Evolutionary conservation across 1,140 invertebrate species (phyloP), one percentile per base, ranked within the genome.

Genomic region (Heliconius congener): DNA sequence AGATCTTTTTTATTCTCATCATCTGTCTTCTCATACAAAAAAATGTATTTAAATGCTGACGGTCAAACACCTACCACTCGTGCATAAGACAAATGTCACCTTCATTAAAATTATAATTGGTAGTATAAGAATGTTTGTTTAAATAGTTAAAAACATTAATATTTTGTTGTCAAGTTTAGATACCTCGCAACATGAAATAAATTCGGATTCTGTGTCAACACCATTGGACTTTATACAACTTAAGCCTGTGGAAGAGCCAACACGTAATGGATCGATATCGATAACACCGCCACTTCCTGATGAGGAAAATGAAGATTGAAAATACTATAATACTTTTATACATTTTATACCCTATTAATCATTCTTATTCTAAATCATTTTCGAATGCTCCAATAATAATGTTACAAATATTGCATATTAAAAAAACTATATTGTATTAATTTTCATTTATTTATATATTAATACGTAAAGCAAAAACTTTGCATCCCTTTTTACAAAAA

Each of bases 211-310:
- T 23, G 23, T 66, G 11, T 66, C 60, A 30, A 66, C 60, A 27
- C 60, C 60, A 16, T 66, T 66, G 60, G 60, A 66, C 23, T 66
- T 66, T 66, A 66, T 66, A 66, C 60, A 66, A 66, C 60, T 66
- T 13, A 66, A 27, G 11, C 9, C 60, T 27, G 13, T 27, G n/a
- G 60, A 66, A 30, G 23, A 66, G 9, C 60, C 23, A 27, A 9
- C 19, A 57, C 30, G 27, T 66, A 27, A 16, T 27, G 60, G 60
- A 30, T 27, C 50, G 50, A 19, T 27, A 66, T 66, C 60, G 11
- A 13, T 27, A 66, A 66, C 60, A 27, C 60, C 27, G 11, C 60
- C 60, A 13, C 60, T 66, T 66, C 60, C 9, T 66, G 11, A 66
- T 11, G 60, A 27, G n/a, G 60, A 66, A 27, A 27, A 66, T 30